These are phyloP conservation scores for Aphidoletes aphidimyza DNA, from an alignment of 2,888 invertebrate genomes.

Conservation along the genomic window DNA sequence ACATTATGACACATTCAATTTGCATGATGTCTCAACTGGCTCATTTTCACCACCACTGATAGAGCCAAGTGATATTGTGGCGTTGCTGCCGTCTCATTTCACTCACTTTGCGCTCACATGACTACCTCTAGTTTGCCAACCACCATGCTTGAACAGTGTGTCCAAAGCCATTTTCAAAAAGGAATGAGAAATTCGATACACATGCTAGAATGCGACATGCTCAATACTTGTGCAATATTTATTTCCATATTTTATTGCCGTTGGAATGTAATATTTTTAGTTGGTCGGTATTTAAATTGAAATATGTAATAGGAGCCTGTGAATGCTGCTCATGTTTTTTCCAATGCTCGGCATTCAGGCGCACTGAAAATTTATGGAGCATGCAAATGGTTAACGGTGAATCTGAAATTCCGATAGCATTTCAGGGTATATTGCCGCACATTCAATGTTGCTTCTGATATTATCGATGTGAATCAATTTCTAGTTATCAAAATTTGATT, in stretches of 20 bases:
- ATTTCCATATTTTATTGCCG: neutral
- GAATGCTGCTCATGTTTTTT: too few species aligned
- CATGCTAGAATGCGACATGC: neutral
- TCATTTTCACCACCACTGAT: neutral
- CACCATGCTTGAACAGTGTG: too few species aligned
- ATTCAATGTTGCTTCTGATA: neutral
- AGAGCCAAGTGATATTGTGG: neutral
- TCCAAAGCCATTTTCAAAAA: neutral
- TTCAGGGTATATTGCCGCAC: slow-evolving; percentile 11
- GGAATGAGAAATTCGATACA: neutral
- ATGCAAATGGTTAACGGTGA: too few species aligned
- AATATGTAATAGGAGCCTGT: slow-evolving; percentile 7
- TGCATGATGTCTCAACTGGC: slow-evolving; percentile 41
- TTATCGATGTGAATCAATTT: slow-evolving; percentile 25
- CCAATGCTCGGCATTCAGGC: too few species aligned
- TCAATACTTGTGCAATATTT: neutral
- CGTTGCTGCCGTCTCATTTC: neutral
- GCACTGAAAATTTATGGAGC: too few species aligned
- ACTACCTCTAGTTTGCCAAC: too few species aligned
- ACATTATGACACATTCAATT: slow-evolving; percentile 41
- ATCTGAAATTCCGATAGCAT: neutral
- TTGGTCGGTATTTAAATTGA: neutral
- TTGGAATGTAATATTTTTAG: slow-evolving; percentile 40
- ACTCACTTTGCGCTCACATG: too few species aligned
- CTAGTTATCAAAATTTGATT: slow-evolving; percentile 23